A percentile compares a stretch with the other conserved stretches of the same genome.
Evolutionary conservation across 2,888 invertebrate species (phyloP).

Genomic region (Calameuta idolon): DNA sequence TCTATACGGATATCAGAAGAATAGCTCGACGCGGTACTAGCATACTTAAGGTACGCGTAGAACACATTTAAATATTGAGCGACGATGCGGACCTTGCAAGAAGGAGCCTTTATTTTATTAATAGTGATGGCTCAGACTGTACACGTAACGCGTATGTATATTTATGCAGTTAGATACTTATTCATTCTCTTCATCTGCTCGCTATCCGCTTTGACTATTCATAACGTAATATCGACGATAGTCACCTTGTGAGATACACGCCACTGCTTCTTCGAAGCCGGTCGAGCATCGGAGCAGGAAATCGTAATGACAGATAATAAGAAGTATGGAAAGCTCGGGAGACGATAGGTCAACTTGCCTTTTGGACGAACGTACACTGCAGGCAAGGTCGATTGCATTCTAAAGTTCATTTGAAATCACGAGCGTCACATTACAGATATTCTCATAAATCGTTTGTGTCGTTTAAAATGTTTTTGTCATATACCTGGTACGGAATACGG

Average conservation of each 20-base stretch:
- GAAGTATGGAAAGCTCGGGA: neutral
- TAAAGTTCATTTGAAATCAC: neutral
- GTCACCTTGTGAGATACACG: neutral
- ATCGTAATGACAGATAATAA: neutral
- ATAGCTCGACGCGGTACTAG: neutral
- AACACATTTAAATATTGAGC: neutral
- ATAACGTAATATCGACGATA: slow-evolving; percentile 20
- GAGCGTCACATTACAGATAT: neutral
- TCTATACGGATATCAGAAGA: neutral
- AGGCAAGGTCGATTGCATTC: neutral
- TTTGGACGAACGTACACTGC: neutral
- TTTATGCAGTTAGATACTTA: slow-evolving; percentile 35
- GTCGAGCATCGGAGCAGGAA: neutral
- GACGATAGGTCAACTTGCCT: neutral
- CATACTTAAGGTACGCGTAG: neutral
- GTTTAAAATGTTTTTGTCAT: neutral
- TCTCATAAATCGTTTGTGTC: neutral
- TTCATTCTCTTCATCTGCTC: slow-evolving; percentile 50
- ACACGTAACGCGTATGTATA: slow-evolving; percentile 25
- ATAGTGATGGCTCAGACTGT: slow-evolving; percentile 55
- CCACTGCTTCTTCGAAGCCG: neutral
- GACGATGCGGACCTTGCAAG: neutral
- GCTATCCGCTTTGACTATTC: slow-evolving; percentile 45
- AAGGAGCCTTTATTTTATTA: slow-evolving; percentile 51
- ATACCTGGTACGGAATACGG: slow-evolving; percentile 89